Evolutionary conservation across 1,140 invertebrate species (phyloP).

Genomic region (Trinorchestia longiramus): DNA sequence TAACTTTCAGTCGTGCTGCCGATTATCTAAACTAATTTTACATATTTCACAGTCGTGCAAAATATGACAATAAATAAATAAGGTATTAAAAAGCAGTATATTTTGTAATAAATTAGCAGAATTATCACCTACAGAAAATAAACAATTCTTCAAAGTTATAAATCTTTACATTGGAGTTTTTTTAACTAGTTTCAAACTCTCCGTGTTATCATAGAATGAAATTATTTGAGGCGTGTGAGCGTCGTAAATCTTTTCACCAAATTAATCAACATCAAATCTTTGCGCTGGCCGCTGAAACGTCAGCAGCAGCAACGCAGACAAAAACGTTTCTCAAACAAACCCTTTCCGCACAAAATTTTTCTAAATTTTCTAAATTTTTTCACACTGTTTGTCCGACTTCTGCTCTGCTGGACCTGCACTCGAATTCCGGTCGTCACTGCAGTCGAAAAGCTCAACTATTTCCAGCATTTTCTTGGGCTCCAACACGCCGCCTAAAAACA

Average conservation of each 20-base stretch:
- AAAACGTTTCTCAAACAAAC: background rate
- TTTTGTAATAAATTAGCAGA: background rate
- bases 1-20: too few species aligned
- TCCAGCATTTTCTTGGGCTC: background rate
- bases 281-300: background rate
- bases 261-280: slow-evolving; percentile 1
- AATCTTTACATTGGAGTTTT: too few species aligned
- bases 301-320: background rate
- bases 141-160: background rate
- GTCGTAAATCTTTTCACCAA: background rate
- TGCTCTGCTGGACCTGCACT: background rate
- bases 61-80: background rate
- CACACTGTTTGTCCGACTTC: background rate
- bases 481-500: background rate
- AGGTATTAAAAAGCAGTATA: background rate
- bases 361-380: background rate
- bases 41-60: background rate
- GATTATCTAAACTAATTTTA: too few species aligned
- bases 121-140: background rate
- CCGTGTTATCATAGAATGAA: background rate
- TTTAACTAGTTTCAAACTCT: background rate
- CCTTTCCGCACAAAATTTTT: background rate
- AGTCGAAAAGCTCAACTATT: background rate
- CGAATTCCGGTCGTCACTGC: background rate
- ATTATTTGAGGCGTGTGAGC: background rate